phyloP scores from a whole-genome alignment of 2,888 invertebrate genomes.

The Cephus runcator region DNA sequence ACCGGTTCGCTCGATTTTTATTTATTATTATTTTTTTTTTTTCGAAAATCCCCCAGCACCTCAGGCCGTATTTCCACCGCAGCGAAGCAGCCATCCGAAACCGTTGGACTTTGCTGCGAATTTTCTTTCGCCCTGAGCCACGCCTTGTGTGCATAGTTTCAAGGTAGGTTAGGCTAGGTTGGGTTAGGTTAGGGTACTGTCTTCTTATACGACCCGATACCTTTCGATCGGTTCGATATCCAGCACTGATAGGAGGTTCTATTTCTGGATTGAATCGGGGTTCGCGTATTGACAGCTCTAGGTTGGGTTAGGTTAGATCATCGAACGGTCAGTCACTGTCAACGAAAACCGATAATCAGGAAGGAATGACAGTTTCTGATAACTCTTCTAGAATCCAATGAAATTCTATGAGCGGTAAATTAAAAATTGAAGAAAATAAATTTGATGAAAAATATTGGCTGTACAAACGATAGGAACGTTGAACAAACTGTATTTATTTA shows the following conservation, averaged over 20 bases:
- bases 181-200: not conserved
- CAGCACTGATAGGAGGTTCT: not conserved
- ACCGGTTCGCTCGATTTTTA: slow-evolving; percentile 16
- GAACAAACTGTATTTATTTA: too few relatives aligned
- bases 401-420: not conserved
- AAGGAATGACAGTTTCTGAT: not conserved
- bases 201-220: not conserved
- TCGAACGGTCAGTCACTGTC: not conserved
- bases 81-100: slow-evolving; percentile 16
- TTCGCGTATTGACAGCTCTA: not conserved
- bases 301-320: not conserved
- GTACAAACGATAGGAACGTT: not conserved
- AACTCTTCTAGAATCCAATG: not conserved
- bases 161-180: not conserved
- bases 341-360: not conserved
- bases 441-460: not conserved
- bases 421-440: too few relatives aligned
- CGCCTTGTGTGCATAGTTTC: not conserved
- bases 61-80: slow-evolving; percentile 15
- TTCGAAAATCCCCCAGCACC: slow-evolving; percentile 3
- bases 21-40: slow-evolving; percentile 12
- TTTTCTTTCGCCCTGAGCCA: not conserved
- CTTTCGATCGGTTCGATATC: not conserved
- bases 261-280: not conserved
- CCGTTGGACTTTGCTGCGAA: slow-evolving; percentile 15